Evolutionary conservation across 1,140 invertebrate genomes (phyloP).

Genomic region (Neodiprion lecontei): DNA sequence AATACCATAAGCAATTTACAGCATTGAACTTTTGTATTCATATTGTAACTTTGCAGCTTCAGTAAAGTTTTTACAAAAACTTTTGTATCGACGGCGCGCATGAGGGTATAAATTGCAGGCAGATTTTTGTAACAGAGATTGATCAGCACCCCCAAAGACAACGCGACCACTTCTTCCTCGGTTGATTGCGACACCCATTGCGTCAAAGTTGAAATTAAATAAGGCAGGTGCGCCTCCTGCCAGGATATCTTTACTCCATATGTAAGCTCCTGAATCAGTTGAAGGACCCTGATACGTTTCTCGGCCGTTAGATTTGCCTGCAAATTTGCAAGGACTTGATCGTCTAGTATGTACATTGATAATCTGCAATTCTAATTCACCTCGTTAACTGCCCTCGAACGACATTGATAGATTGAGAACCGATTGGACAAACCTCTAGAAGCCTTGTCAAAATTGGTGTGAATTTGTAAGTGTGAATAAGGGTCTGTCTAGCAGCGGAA

Average conservation of each 20-base stretch:
- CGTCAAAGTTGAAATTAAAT: constrained; percentile 68
- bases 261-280: constrained; percentile 69
- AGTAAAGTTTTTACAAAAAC: constrained; percentile 65
- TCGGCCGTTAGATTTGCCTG: constrained; percentile 51
- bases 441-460: constrained; percentile 68
- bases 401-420: not conserved
- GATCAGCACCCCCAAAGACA: constrained; percentile 72
- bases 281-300: constrained; percentile 56
- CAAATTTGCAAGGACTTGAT: constrained; percentile 14
- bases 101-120: constrained; percentile 70
- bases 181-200: constrained; percentile 67
- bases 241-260: constrained; percentile 75
- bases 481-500: constrained; percentile 62
- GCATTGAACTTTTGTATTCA: constrained; percentile 59
- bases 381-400: no score
- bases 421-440: constrained; percentile 50
- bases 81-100: constrained; percentile 71
- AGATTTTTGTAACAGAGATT: constrained; percentile 76
- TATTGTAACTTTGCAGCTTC: constrained; percentile 58
- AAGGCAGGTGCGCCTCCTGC: constrained; percentile 72
- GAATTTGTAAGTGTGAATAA: constrained; percentile 75
- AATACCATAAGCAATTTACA: constrained; percentile 66
- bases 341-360: not conserved
- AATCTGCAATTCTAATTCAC: no score
- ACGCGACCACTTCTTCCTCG: constrained; percentile 65